These are phyloP conservation scores for Carcina quercana DNA, from an alignment of 2,888 invertebrate species.

Conservation along the genomic window DNA sequence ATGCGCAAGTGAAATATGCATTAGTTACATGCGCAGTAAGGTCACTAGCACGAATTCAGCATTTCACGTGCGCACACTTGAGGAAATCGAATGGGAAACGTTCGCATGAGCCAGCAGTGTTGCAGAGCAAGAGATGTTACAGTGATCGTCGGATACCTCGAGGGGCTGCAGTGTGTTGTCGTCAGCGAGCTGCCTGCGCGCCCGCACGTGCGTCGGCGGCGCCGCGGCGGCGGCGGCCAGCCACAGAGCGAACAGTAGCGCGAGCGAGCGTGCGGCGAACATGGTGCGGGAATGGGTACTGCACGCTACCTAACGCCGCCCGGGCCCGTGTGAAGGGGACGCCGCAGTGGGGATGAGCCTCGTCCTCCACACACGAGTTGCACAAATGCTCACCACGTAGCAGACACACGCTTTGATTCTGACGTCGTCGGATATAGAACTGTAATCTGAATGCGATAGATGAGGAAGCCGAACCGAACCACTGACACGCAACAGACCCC, in stretches of 20 bases:
- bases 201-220: slow-evolving; percentile 25
- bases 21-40: slow-evolving; percentile 4
- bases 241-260: slow-evolving; percentile 14
- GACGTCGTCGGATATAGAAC: slow-evolving; percentile 4
- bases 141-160: slow-evolving; percentile 36
- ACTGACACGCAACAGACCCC: no score
- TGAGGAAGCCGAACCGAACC: no score
- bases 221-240: slow-evolving; percentile 27
- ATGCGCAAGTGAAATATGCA: neutral
- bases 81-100: slow-evolving; percentile 2
- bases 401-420: no score
- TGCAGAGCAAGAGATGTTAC: slow-evolving; percentile 1
- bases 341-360: slow-evolving; percentile 12
- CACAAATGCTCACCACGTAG: slow-evolving; percentile 8
- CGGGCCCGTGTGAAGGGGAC: slow-evolving; percentile 7
- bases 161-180: slow-evolving; percentile 58
- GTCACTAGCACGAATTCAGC: slow-evolving; percentile 9
- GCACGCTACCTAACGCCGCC: slow-evolving; percentile 12
- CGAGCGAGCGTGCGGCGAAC: slow-evolving; percentile 26
- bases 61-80: slow-evolving; percentile 5
- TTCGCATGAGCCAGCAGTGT: slow-evolving; percentile 8
- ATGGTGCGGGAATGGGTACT: slow-evolving; percentile 30
- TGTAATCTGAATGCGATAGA: no score
- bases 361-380: slow-evolving; percentile 12
- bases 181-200: slow-evolving; percentile 52